phyloP scores from a whole-genome alignment of 1,140 invertebrate species.

The Coelopa frigida region DNA sequence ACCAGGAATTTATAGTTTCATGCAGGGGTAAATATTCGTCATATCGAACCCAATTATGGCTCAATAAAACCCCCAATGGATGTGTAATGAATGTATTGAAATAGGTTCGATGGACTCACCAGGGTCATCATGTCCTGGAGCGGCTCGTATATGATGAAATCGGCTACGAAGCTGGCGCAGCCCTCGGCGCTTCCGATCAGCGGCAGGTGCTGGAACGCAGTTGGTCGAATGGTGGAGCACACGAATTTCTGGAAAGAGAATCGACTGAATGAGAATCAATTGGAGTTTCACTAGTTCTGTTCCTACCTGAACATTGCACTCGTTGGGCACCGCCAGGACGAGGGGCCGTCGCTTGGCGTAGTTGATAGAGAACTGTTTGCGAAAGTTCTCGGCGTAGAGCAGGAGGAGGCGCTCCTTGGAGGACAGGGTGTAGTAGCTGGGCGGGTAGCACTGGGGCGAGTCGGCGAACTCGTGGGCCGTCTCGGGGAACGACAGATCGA shows the following conservation, averaged over 20 bases:
- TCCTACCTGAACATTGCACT: constrained; percentile 66
- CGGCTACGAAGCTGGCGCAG: constrained; percentile 52
- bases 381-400: constrained; percentile 74
- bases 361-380: constrained; percentile 59
- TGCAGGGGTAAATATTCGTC: too few species aligned
- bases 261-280: neutral
- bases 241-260: constrained; percentile 54
- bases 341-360: constrained; percentile 63
- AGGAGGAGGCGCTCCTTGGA: constrained; percentile 71
- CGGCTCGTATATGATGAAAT: constrained; percentile 52
- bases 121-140: constrained; percentile 45
- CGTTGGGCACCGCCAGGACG: constrained; percentile 70
- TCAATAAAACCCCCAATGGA: too few species aligned
- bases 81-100: too few species aligned
- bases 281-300: neutral
- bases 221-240: constrained; percentile 54
- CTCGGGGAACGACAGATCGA: constrained; percentile 38
- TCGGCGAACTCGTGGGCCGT: constrained; percentile 22
- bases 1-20: too few species aligned
- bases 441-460: constrained; percentile 51
- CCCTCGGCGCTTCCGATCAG: constrained; percentile 49
- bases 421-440: constrained; percentile 63
- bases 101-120: constrained; percentile 45
- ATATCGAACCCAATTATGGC: too few species aligned
- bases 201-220: constrained; percentile 49